Conservation (phyloP, 2,113 vertebrate genomes). For the Upupa epops region DNA sequence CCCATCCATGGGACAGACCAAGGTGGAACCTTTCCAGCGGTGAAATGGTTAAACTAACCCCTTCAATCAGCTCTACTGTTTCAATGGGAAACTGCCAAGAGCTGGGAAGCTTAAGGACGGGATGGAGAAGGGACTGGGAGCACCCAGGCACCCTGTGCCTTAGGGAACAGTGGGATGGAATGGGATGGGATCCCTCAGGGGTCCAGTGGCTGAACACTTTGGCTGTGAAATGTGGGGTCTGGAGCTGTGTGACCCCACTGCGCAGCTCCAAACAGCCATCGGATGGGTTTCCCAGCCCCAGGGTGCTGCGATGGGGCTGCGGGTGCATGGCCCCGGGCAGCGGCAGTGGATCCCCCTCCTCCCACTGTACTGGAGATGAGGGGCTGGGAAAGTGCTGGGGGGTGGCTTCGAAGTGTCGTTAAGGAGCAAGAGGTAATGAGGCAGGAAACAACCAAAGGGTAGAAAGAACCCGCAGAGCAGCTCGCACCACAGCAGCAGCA, state of each 20-base stretch:
- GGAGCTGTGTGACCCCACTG: fast-evolving
- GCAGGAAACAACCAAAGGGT: background rate
- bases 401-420: background rate
- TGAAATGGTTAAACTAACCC: background rate
- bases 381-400: background rate
- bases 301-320: background rate
- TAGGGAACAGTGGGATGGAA: background rate
- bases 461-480: background rate
- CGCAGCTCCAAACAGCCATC: too few relatives aligned
- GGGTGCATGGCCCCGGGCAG: background rate
- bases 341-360: background rate
- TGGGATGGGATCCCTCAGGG: background rate
- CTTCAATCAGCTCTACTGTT: background rate
- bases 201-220: background rate
- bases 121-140: fast-evolving
- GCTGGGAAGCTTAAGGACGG: background rate
- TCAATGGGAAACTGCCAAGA: background rate
- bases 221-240: fast-evolving
- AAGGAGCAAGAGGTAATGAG: constrained; percentile 17
- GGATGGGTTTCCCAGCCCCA: background rate
- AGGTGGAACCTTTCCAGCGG: background rate
- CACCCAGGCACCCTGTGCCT: fast-evolving
- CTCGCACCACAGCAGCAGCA: background rate
- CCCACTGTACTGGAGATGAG: fast-evolving
- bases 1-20: background rate